A percentile compares a stretch with the other conserved stretches of the same genome.
Evolutionary conservation across 2,888 invertebrate species (phyloP).

Genomic region (Thymelicus sylvestris): DNA sequence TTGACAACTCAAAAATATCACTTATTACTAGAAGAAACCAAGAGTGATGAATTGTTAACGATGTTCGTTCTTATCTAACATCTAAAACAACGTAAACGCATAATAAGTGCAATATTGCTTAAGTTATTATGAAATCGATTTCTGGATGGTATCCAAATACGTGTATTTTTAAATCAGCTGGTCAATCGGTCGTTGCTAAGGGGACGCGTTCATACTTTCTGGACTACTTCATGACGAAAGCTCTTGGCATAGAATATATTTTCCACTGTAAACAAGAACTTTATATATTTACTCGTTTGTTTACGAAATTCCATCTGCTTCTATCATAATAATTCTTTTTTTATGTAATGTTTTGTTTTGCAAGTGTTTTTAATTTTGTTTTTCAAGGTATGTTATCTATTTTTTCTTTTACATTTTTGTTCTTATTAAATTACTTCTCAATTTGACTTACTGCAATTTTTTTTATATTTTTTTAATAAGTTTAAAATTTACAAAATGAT

Average conservation of each 20-base stretch:
- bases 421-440: not conserved
- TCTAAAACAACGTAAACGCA: not conserved
- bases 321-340: no score
- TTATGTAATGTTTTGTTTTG: no score
- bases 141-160: slow-evolving; percentile 30
- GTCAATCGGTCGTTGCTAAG: slow-evolving; percentile 40
- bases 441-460: not conserved
- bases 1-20: no score
- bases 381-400: slow-evolving; percentile 41
- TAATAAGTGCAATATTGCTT: slow-evolving; percentile 6
- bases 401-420: slow-evolving; percentile 37
- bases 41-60: no score
- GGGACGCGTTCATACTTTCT: slow-evolving; percentile 25
- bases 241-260: slow-evolving; percentile 57
- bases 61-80: no score
- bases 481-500: no score
- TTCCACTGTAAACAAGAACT: slow-evolving; percentile 46
- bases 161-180: slow-evolving; percentile 39
- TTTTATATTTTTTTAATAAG: no score
- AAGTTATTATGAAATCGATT: slow-evolving; percentile 26
- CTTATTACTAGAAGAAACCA: no score
- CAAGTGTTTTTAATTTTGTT: not conserved
- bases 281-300: slow-evolving; percentile 32
- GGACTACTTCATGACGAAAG: slow-evolving; percentile 52
- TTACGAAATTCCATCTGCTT: slow-evolving; percentile 7